Conservation (phyloP, 2,797 vertebrate genomes). For the Periophthalmus magnuspinnatus region DNA sequence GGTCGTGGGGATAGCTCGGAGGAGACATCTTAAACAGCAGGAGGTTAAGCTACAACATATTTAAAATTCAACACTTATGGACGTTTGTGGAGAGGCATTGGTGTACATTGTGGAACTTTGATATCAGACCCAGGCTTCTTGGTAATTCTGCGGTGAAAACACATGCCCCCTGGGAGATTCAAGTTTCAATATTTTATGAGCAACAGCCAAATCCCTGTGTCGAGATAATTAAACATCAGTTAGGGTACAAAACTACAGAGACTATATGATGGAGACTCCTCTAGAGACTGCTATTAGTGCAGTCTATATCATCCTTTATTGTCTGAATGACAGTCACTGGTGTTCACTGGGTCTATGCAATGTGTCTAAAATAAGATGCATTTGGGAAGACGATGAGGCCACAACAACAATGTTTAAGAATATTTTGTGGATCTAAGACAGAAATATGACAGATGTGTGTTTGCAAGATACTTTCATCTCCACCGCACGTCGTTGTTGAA, state of each 20-base stretch:
- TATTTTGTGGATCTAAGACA: conserved; percentile 1
- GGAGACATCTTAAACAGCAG: conserved; percentile 44
- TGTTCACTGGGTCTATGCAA: too few relatives aligned
- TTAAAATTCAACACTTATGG: conserved; percentile 22
- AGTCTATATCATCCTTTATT: conserved; percentile 40
- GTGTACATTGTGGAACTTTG: conserved; percentile 7
- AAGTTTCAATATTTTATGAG: conserved; percentile 67
- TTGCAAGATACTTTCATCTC: background rate
- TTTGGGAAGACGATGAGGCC: background rate
- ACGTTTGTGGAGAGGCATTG: background rate
- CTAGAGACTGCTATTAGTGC: conserved; percentile 31
- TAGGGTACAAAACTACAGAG: conserved; percentile 58
- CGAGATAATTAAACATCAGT: conserved; percentile 70
- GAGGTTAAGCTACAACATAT: conserved; percentile 35
- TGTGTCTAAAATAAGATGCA: background rate
- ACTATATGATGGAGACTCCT: conserved; percentile 48
- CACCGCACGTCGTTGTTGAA: background rate
- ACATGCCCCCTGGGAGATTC: conserved; percentile 26
- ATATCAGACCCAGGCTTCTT: conserved; percentile 31
- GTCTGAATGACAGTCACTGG: conserved; percentile 18
- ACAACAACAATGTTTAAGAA: background rate
- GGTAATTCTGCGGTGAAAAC: conserved; percentile 20
- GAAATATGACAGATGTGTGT: background rate
- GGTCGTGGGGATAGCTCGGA: conserved; percentile 35
- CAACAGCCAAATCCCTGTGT: conserved; percentile 51